Evolutionary conservation across 2,888 invertebrate genomes (phyloP).

Genomic region (Drosophila trichaetosa): DNA sequence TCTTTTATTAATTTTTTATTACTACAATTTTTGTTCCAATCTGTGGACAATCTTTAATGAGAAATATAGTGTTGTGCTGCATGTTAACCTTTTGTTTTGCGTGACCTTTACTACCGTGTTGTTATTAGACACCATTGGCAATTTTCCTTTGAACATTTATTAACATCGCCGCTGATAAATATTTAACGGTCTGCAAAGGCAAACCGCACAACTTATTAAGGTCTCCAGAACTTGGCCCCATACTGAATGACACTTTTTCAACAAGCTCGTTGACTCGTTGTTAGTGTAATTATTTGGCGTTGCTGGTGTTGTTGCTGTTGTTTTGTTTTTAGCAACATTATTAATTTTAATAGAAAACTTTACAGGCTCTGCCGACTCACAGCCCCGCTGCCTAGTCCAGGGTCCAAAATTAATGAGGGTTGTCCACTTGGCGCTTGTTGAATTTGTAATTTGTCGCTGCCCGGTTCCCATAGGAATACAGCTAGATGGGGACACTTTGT

Average conservation of each 20-base stretch:
- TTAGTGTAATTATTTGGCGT: slow-evolving; percentile 41
- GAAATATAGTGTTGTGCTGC: slow-evolving; percentile 13
- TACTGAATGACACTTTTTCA: slow-evolving; percentile 60
- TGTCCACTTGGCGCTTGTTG: slow-evolving; percentile 82
- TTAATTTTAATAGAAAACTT: slow-evolving; percentile 83
- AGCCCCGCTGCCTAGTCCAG: not conserved
- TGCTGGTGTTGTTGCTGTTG: slow-evolving; percentile 41
- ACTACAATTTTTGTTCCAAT: not conserved
- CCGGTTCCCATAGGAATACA: slow-evolving; percentile 70
- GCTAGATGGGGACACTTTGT: slow-evolving; percentile 52
- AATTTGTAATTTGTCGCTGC: slow-evolving; percentile 79
- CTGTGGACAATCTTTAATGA: not conserved
- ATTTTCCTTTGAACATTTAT: slow-evolving; percentile 61
- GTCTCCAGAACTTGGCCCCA: slow-evolving; percentile 42
- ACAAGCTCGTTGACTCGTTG: slow-evolving; percentile 59
- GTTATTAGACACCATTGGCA: slow-evolving; percentile 41
- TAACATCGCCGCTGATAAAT: slow-evolving; percentile 73
- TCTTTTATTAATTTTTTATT: not conserved
- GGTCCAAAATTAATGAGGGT: slow-evolving; percentile 77
- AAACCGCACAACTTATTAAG: slow-evolving; percentile 69
- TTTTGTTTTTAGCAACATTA: slow-evolving; percentile 74
- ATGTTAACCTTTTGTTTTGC: slow-evolving; percentile 19
- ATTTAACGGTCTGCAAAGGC: slow-evolving; percentile 56
- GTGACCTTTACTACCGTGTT: slow-evolving; percentile 24
- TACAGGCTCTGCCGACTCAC: slow-evolving; percentile 20